phyloP scores from a whole-genome alignment of 1,140 invertebrate species.

The Chymomyza costata region DNA sequence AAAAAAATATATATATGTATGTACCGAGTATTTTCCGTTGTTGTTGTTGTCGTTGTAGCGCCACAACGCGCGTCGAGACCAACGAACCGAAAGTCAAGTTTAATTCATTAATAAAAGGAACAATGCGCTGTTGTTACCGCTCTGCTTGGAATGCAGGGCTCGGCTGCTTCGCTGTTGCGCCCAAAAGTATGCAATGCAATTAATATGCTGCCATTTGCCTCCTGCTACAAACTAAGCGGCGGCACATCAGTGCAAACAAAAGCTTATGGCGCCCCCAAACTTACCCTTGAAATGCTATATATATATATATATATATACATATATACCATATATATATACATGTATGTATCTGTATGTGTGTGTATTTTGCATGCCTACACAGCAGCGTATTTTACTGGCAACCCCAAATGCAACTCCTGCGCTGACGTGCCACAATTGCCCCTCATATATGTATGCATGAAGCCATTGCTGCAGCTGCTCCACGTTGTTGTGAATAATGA shows the following conservation, averaged over 20 bases:
- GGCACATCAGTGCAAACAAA: conserved; percentile 39
- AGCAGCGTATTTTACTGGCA: no score
- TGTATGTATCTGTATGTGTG: no score
- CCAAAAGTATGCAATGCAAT: conserved; percentile 66
- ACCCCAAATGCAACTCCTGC: conserved; percentile 35
- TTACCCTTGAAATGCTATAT: conserved; percentile 63
- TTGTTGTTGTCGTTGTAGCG: conserved; percentile 31
- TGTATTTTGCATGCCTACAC: no score
- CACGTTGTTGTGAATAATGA: no score
- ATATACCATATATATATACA: no score
- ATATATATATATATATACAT: no score
- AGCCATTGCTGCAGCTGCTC: no score
- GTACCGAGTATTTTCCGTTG: no score
- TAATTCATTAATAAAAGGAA: conserved; percentile 66
- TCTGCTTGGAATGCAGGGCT: conserved; percentile 23
- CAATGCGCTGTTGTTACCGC: conserved; percentile 7
- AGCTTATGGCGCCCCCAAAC: conserved; percentile 9
- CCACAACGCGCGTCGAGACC: conserved; percentile 20
- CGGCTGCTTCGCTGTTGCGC: conserved; percentile 16
- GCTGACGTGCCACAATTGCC: no score
- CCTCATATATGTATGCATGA: no score
- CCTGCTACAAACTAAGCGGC: conserved; percentile 15
- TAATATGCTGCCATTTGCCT: conserved; percentile 49
- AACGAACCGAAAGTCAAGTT: conserved; percentile 68
- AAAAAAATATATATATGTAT: conserved; percentile 25